Base-by-base conservation (phyloP, 2,888 invertebrate genomes). In the Melikaiella ostensackeni region DNA sequence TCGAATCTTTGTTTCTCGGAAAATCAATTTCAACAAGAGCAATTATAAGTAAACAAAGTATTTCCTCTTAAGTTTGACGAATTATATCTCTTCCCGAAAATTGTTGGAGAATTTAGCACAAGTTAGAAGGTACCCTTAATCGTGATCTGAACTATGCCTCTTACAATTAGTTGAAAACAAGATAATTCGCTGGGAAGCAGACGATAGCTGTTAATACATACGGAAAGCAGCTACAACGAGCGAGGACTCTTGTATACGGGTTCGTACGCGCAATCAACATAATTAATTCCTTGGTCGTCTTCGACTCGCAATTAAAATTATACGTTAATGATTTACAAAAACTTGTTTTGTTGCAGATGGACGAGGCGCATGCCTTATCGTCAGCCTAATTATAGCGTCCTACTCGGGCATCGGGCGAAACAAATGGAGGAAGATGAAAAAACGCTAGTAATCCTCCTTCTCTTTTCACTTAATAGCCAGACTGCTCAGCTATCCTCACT, bases 111-210 rank as follows among this genome's bases (percentile, higher is more conserved):
- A 70, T 70, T 46, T 19, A 24, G 27, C 30, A 70, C 46, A 11
- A 70, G 30, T 70, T 70, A 30, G 66, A 27, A 70, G 46, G 42
- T 70, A 66, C 27, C 38, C 27, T 76, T 79, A 74, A 78, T 81
- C 77, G 16, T 64, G 82, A 84, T 81, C 84, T 85, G 87, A 86
- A 88, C 84, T 86, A 86, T 87, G 87, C 85, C 86, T 86, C 88
- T 86, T 85, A 85, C 89, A 89, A 90, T 90, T 90, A 88, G 88
- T 89, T 89, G 86, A 88, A 89, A 89, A 89, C 88, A 89, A 88
- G 88, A 89, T 89, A 88, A 88, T 78, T 76, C 78, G 57, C 75
- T 76, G 82, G 75, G 79, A 80, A 80, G 81, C 78, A 76, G 75
- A 79, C 75, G 81, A 79, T 80, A 82, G 66, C 76, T 75, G 66